These are phyloP conservation scores for Pachypanchax playfairii DNA, from an alignment of 2,113 vertebrate genomes.

Conservation along the genomic window DNA sequence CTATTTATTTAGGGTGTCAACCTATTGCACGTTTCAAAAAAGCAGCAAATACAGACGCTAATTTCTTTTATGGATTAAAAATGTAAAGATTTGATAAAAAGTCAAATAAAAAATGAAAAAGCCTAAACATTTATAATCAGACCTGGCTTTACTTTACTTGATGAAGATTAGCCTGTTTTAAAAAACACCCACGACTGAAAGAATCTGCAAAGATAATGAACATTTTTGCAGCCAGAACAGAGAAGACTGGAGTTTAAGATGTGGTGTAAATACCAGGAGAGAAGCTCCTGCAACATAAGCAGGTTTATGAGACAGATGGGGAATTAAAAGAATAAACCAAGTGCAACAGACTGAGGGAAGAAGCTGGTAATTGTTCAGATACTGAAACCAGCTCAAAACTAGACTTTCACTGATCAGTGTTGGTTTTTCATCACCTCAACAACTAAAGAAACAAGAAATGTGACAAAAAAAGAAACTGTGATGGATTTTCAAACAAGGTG, in stretches of 20 bases:
- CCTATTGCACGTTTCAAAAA: too few relatives aligned
- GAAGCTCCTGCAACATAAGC: neutral
- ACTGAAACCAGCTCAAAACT: neutral
- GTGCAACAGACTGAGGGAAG: neutral
- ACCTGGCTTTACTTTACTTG: neutral
- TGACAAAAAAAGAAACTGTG: neutral
- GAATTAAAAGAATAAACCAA: neutral
- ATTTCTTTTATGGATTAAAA: neutral
- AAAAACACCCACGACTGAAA: neutral
- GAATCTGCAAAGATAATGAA: neutral
- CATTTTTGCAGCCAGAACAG: neutral
- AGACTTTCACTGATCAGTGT: neutral
- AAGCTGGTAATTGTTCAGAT: neutral
- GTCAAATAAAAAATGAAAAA: too few relatives aligned
- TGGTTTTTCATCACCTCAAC: neutral
- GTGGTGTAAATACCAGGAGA: neutral
- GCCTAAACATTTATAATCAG: neutral
- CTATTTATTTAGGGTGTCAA: too few relatives aligned
- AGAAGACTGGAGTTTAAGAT: neutral
- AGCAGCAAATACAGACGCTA: too few relatives aligned
- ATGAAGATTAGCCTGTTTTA: neutral
- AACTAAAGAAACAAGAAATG: neutral
- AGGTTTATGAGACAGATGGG: slow-evolving; percentile 1
- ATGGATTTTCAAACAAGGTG: neutral
- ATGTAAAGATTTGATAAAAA: neutral